phyloP scores from a whole-genome alignment of 2,113 vertebrate species.

The Misgurnus mizolepis region DNA sequence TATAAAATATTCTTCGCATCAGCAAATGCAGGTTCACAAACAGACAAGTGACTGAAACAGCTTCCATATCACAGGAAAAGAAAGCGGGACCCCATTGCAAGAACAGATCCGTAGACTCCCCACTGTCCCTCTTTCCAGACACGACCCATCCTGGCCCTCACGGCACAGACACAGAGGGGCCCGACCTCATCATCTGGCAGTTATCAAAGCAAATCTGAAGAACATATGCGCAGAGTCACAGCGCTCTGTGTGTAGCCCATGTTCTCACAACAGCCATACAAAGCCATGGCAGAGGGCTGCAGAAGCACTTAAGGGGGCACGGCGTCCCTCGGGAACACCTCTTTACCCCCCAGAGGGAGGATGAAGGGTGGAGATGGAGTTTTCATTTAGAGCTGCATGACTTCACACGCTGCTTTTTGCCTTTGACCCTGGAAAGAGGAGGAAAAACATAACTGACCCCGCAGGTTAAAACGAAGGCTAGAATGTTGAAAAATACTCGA shows the following conservation, averaged over 20 bases:
- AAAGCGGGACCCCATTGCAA: conserved; percentile 50
- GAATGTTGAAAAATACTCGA: conserved; percentile 10
- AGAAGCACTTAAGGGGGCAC: conserved; percentile 53
- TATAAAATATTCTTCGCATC: not conserved
- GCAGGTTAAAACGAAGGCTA: conserved; percentile 14
- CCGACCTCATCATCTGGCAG: conserved; percentile 69
- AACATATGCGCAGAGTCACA: conserved; percentile 59
- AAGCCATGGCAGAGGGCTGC: conserved; percentile 61
- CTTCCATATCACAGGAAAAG: conserved; percentile 57
- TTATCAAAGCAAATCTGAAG: conserved; percentile 67
- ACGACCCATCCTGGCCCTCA: conserved; percentile 55
- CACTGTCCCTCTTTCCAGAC: conserved; percentile 48
- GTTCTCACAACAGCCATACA: conserved; percentile 54
- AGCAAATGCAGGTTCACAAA: conserved; percentile 41
- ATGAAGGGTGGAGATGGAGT: conserved; percentile 32
- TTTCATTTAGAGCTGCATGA: conserved; percentile 45
- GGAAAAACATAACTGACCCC: conserved; percentile 36
- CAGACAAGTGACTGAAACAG: conserved; percentile 44
- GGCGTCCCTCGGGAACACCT: conserved; percentile 48
- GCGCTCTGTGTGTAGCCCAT: conserved; percentile 33
- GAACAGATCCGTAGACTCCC: conserved; percentile 52
- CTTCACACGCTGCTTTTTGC: conserved; percentile 16
- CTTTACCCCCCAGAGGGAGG: conserved; percentile 12
- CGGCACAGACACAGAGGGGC: conserved; percentile 39
- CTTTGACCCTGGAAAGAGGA: conserved; percentile 43